Evolutionary conservation across 2,888 invertebrate species (phyloP).

Genomic region (Caenorhabditis drosophilae): DNA sequence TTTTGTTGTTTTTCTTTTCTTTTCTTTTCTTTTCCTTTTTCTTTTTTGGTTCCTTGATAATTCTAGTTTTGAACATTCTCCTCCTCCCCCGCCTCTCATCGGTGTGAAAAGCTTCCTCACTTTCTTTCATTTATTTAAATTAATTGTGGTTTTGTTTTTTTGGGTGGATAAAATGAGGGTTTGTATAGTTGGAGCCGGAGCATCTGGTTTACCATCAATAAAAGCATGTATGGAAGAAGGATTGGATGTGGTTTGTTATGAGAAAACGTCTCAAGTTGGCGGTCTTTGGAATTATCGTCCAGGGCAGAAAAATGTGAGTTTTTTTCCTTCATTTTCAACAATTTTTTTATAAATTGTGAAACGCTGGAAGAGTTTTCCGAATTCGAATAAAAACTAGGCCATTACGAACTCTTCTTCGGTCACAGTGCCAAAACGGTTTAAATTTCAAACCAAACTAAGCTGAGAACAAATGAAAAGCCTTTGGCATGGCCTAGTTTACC

Average conservation of each 20-base stretch:
- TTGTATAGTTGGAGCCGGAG: constrained; percentile 66
- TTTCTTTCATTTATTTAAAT: not conserved
- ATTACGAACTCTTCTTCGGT: too few species aligned
- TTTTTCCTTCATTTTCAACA: not conserved
- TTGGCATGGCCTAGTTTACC: too few species aligned
- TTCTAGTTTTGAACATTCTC: too few species aligned
- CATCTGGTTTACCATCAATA: constrained; percentile 64
- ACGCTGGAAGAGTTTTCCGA: too few species aligned
- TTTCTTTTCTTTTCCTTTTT: too few species aligned
- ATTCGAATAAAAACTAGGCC: too few species aligned
- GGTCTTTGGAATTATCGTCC: constrained; percentile 69
- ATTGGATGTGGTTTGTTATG: constrained; percentile 64
- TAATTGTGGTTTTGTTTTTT: constrained; percentile 1
- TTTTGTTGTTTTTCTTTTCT: too few species aligned
- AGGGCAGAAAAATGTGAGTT: constrained; percentile 35
- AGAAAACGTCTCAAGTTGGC: constrained; percentile 60
- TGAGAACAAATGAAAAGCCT: too few species aligned
- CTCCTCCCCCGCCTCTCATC: too few species aligned
- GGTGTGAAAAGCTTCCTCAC: constrained; percentile 1
- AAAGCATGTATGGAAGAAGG: constrained; percentile 65
- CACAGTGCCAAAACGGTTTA: too few species aligned
- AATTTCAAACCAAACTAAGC: too few species aligned
- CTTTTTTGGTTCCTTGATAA: too few species aligned
- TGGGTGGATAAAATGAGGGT: constrained; percentile 32
- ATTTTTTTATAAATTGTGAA: not conserved